A percentile compares a stretch with the other conserved stretches of the same genome.
These are phyloP conservation scores for Sebastes umbrosus DNA, from an alignment of 2,797 vertebrate species.

Conservation along the genomic window DNA sequence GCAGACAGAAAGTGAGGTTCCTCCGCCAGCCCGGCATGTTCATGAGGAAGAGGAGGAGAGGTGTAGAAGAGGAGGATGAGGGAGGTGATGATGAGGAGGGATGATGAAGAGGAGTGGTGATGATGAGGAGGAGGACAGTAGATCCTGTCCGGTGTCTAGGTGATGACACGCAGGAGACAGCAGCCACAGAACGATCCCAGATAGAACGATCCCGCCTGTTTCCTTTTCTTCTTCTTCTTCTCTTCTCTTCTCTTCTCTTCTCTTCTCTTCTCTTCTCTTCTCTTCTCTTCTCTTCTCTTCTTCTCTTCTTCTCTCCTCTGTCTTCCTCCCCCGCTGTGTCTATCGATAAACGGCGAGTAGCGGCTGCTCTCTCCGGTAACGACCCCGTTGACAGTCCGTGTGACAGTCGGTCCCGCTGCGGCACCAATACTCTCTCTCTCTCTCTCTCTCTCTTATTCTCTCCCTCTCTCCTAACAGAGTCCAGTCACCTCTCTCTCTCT, in stretches of 20 bases:
- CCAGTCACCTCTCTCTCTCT: neutral
- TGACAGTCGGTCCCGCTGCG: conserved; percentile 71
- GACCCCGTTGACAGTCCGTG: conserved; percentile 62
- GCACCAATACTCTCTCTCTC: conserved; percentile 49
- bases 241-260: neutral
- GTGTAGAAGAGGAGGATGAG: conserved; percentile 23
- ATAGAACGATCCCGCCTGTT: conserved; percentile 3
- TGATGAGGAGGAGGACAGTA: conserved; percentile 38
- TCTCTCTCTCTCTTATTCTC: neutral
- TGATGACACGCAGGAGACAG: conserved; percentile 35
- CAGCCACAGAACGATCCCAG: neutral
- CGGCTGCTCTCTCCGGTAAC: conserved; percentile 48
- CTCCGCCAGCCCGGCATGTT: conserved; percentile 93
- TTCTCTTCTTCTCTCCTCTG: neutral
- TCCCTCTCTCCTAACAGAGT: neutral
- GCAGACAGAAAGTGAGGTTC: conserved; percentile 93
- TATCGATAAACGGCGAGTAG: conserved; percentile 8
- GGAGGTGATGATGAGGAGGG: conserved; percentile 9
- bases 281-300: neutral
- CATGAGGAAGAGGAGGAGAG: conserved; percentile 40
- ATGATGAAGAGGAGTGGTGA: conserved; percentile 22
- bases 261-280: neutral
- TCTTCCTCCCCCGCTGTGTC: neutral
- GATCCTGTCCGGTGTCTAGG: conserved; percentile 53
- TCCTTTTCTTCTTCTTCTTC: neutral